Evolutionary conservation across 2,113 vertebrate species (phyloP), one percentile per base, ranked within the genome.

Genomic region (Rhinoderma darwinii): DNA sequence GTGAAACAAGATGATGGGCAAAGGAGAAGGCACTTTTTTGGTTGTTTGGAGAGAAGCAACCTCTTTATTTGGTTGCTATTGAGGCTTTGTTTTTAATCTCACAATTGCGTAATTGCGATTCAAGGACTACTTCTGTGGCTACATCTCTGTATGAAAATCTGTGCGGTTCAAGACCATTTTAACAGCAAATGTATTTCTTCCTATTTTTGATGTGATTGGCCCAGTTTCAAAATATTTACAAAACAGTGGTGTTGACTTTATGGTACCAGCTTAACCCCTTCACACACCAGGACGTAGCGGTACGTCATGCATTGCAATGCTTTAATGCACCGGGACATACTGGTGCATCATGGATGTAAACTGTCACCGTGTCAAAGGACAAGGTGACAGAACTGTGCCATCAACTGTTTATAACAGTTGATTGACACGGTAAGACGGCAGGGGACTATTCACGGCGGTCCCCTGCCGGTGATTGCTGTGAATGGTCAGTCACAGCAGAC

Each of bases 131-230:
- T 6, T n/a, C 20, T 0, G 59, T 22, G 59, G 59, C 59, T n/a
- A n/a, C 59, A 25, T 63, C 22, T n/a, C 5, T n/a, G 10, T 61
- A 5, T 30, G 61, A 30, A 27, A 66, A 66, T 1, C 18, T 74
- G 5, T 74, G 15, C 18, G 9, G 72, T 74, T 74, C 27, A 74
- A 41, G 72, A 74, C 37, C 37, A 74, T 74, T 41, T 74, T 74
- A 74, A 74, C 35, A 41, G 72, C 37, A 41, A 30, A 68, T 20
- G 54, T 56, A 20, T 56, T 56, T 22, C 54, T 56, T 56, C n/a
- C n/a, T 15, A 68, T 68, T 32, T 68, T 30, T 68, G n/a, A 30
- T 68, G 30, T 68, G 9, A 68, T 68, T 1, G 27, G 27, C 7
- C 63, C 63, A 0, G 63, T 35, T 30, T 68, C 27, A 68, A 68